Evolutionary conservation across 2,888 invertebrate species (phyloP).

Genomic region (Tyria jacobaeae): DNA sequence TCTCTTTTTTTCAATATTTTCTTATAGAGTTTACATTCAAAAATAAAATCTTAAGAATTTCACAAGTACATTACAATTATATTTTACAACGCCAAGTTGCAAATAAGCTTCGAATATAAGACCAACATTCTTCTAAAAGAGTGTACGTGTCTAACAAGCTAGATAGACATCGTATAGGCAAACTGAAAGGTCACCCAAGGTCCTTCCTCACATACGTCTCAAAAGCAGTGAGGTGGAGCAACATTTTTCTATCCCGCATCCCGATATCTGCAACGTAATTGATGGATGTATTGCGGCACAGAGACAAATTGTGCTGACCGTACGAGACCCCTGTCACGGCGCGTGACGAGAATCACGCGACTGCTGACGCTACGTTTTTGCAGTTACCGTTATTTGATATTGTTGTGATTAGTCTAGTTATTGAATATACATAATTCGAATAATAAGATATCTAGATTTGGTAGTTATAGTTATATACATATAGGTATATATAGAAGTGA

Average conservation of each 20-base stretch:
- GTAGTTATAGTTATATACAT: no score
- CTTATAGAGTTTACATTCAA: no score
- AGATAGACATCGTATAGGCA: background rate
- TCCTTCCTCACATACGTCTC: background rate
- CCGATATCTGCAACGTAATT: conserved; percentile 63
- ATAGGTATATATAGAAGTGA: no score
- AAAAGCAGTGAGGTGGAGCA: conserved; percentile 34
- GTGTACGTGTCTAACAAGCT: background rate
- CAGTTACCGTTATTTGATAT: conserved; percentile 8
- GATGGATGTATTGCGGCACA: conserved; percentile 63
- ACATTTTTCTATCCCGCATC: conserved; percentile 40
- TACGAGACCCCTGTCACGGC: conserved; percentile 62
- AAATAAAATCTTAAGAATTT: no score
- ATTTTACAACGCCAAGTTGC: no score
- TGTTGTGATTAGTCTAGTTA: conserved; percentile 7
- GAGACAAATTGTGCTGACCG: conserved; percentile 69
- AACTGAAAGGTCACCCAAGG: conserved; percentile 5
- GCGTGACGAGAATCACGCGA: conserved; percentile 57
- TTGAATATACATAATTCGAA: background rate
- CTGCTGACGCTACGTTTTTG: conserved; percentile 41
- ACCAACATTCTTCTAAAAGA: no score
- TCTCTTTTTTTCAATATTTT: no score
- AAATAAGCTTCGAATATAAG: no score
- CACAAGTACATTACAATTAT: no score
- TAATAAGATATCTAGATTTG: no score